A percentile compares a stretch with the other conserved stretches of the same genome.
phyloP scores from a whole-genome alignment of 2,113 vertebrate genomes.

The Sturnus vulgaris region DNA sequence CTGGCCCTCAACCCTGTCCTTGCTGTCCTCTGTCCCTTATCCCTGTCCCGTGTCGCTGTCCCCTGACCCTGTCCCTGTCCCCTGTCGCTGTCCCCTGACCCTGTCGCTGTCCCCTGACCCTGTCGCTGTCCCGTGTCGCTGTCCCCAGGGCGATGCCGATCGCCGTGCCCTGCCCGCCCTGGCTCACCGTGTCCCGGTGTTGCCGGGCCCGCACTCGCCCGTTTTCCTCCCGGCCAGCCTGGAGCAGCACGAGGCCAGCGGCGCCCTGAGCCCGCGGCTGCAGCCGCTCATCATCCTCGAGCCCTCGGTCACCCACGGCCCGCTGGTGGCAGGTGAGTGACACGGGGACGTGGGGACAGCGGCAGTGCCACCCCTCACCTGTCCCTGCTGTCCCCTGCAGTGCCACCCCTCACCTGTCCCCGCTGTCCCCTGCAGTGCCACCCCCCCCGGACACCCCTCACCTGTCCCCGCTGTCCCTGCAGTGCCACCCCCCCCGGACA shows the following conservation, averaged over 20 bases:
- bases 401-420: slow-evolving; percentile 47
- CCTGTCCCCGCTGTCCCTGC: too few relatives aligned
- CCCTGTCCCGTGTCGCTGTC: too few relatives aligned
- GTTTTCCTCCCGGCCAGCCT: slow-evolving; percentile 80
- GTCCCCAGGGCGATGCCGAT: slow-evolving; percentile 77
- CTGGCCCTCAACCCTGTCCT: too few relatives aligned
- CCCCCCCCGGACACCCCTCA: too few relatives aligned
- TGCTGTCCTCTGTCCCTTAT: too few relatives aligned
- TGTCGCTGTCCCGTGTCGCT: not conserved
- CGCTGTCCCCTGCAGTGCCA: slow-evolving; percentile 60
- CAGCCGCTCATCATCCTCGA: slow-evolving; percentile 90
- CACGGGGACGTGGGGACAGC: not conserved
- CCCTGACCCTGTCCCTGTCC: too few relatives aligned
- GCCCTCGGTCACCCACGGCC: slow-evolving; percentile 79
- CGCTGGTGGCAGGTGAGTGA: slow-evolving; percentile 79
- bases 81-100: too few relatives aligned
- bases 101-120: too few relatives aligned
- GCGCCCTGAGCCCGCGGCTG: slow-evolving; percentile 72
- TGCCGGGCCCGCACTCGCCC: slow-evolving; percentile 58
- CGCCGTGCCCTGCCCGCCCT: slow-evolving; percentile 65
- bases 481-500: too few relatives aligned
- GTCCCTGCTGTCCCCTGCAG: slow-evolving; percentile 38
- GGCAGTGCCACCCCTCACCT: not conserved
- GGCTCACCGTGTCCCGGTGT: slow-evolving; percentile 67
- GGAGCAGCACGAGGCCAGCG: slow-evolving; percentile 78